phyloP scores from a whole-genome alignment of 2,888 invertebrate genomes.

The Mimas tiliae region DNA sequence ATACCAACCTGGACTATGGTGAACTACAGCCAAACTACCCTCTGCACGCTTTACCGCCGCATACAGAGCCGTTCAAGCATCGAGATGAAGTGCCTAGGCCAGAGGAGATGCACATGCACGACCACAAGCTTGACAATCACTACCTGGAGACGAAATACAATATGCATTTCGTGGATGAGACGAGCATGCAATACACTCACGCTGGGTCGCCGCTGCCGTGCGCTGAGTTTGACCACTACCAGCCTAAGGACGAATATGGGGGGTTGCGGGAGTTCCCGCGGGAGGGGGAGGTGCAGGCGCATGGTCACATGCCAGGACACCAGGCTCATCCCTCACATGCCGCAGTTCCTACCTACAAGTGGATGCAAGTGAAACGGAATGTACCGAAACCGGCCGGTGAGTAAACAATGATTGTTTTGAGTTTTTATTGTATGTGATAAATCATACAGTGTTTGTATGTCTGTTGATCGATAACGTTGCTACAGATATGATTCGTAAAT shows the following conservation, averaged over 20 bases:
- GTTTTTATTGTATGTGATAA: constrained; percentile 4
- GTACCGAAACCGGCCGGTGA: constrained; percentile 96
- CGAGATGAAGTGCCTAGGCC: constrained; percentile 85
- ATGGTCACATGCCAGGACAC: constrained; percentile 65
- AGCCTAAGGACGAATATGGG: constrained; percentile 86
- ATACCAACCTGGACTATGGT: constrained; percentile 94
- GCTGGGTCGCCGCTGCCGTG: constrained; percentile 79
- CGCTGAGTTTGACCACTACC: constrained; percentile 85
- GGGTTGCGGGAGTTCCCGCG: constrained; percentile 69
- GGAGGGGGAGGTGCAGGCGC: constrained; percentile 62
- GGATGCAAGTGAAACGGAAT: constrained; percentile 99
- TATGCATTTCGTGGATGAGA: constrained; percentile 79
- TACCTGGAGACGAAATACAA: constrained; percentile 83
- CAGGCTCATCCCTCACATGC: constrained; percentile 82
- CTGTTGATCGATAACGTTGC: neutral
- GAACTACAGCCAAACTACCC: constrained; percentile 78
- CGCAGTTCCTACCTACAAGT: constrained; percentile 96
- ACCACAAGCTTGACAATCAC: constrained; percentile 77
- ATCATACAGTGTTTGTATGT: neutral
- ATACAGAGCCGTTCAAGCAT: constrained; percentile 79
- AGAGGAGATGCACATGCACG: constrained; percentile 73
- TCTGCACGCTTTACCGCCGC: constrained; percentile 82
- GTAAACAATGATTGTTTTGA: constrained; percentile 45
- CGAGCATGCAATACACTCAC: constrained; percentile 71
- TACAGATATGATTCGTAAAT: neutral